Percentiles rank a stretch among this genome's conserved stretches.
Evolutionary conservation across 2,113 vertebrate species (phyloP).

Genomic region (Bucco capensis): DNA sequence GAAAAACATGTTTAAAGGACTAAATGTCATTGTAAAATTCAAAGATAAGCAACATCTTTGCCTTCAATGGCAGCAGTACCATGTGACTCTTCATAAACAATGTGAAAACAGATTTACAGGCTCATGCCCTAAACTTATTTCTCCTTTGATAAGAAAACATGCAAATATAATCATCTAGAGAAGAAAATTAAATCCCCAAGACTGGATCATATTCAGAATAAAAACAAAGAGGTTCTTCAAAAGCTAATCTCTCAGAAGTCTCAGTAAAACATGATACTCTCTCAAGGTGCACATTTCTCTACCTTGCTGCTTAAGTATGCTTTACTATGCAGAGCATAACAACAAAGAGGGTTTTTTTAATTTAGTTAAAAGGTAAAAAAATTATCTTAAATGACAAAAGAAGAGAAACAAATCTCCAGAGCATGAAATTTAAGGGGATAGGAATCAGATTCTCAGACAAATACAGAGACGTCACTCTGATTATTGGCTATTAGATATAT

Average conservation of each 20-base stretch:
- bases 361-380: conserved; percentile 46
- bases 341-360: conserved; percentile 26
- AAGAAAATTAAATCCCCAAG: conserved; percentile 49
- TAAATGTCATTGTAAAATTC: background rate
- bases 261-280: conserved; percentile 56
- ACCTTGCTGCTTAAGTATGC: conserved; percentile 25
- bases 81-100: conserved; percentile 1
- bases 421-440: conserved; percentile 37
- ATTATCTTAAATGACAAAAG: conserved; percentile 56
- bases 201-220: conserved; percentile 34
- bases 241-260: conserved; percentile 45
- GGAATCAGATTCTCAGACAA: conserved; percentile 46
- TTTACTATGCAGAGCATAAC: background rate
- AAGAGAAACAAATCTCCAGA: conserved; percentile 48
- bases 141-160: conserved; percentile 48
- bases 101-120: conserved; percentile 45
- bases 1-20: conserved; percentile 3
- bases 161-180: conserved; percentile 10
- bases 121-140: conserved; percentile 12
- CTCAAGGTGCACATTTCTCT: conserved; percentile 33
- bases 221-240: conserved; percentile 66
- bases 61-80: background rate
- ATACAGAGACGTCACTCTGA: conserved; percentile 15
- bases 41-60: conserved; percentile 7
- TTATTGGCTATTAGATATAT: conserved; percentile 16